These are phyloP conservation scores for Artibeus jamaicensis DNA, from an alignment of 2,797 vertebrate genomes.

Conservation along the genomic window DNA sequence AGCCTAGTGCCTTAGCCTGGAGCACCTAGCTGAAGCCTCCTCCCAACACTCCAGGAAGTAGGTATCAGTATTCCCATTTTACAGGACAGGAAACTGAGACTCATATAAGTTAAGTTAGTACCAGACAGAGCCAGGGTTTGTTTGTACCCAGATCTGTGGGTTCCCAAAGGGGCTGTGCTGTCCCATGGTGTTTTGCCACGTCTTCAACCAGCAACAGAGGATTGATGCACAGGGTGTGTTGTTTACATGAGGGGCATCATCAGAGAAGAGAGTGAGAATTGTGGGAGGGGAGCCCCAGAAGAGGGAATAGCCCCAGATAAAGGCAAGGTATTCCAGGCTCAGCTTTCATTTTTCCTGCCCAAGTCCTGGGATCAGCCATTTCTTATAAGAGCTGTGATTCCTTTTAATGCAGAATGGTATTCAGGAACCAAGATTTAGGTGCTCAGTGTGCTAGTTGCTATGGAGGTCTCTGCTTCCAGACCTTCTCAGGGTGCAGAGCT, in stretches of 20 bases:
- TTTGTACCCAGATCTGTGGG: not conserved
- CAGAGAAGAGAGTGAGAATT: not conserved
- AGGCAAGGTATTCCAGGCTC: not conserved
- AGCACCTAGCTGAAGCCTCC: not conserved
- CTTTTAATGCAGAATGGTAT: not conserved
- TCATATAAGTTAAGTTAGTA: not conserved
- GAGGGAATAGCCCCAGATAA: not conserved
- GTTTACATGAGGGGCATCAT: not conserved
- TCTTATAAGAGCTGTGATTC: not conserved
- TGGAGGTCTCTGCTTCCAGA: not conserved
- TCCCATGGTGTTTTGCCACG: accelerated
- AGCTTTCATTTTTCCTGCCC: not conserved
- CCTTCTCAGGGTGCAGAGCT: not conserved
- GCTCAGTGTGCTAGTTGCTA: not conserved
- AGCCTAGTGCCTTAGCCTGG: not conserved
- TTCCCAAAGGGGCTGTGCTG: not conserved
- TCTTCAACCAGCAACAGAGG: not conserved
- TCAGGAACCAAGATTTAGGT: not conserved
- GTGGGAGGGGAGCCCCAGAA: not conserved
- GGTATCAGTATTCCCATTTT: not conserved
- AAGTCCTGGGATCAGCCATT: not conserved
- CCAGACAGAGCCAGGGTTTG: not conserved
- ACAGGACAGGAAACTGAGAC: not conserved
- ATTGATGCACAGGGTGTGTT: accelerated
- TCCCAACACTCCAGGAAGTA: not conserved